Evolutionary conservation across 2,797 vertebrate species (phyloP).

Genomic region (Tinamus major): DNA sequence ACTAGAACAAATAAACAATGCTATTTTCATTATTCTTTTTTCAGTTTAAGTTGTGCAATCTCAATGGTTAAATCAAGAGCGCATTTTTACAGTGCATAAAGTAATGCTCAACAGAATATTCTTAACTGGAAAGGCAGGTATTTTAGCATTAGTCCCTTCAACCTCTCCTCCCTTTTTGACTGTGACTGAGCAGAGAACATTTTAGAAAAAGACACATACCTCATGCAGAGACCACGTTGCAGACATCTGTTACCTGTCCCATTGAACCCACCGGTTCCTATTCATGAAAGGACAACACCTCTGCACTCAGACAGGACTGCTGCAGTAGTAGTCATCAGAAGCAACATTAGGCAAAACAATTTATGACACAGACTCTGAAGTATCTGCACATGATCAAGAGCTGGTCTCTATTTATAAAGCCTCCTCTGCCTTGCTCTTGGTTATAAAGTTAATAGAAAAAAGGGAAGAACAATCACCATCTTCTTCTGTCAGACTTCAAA

Average conservation of each 20-base stretch:
- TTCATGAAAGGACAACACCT: neutral
- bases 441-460: neutral
- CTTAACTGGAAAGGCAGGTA: neutral
- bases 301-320: constrained; percentile 7
- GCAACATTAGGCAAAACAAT: neutral
- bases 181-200: neutral
- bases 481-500: neutral
- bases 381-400: neutral
- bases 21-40: neutral
- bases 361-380: neutral
- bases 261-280: neutral
- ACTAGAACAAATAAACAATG: neutral
- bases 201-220: neutral
- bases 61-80: neutral
- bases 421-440: neutral
- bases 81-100: neutral
- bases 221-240: constrained; percentile 37
- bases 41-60: neutral
- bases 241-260: constrained; percentile 51
- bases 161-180: neutral
- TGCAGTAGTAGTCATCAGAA: neutral
- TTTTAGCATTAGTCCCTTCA: neutral
- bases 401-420: neutral
- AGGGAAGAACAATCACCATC: neutral
- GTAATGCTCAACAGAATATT: neutral